Base-by-base conservation (phyloP, 2,888 invertebrate genomes). In the Criorhina ranunculi region DNA sequence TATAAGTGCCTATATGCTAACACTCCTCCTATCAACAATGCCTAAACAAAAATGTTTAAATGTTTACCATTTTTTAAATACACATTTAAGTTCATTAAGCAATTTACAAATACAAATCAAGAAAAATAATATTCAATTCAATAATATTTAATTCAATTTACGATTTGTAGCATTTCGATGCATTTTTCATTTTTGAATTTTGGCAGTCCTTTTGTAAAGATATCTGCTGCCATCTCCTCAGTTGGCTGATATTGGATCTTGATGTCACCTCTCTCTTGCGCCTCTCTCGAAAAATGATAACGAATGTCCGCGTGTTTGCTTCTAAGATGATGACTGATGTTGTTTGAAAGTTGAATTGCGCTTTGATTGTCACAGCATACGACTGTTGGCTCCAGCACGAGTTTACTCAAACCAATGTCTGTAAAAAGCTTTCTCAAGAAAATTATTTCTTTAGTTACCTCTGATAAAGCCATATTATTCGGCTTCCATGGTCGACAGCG, bases 401-500 rank as follows among this genome's bases (percentile, higher is more conserved):
- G 31, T 31, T 31, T 6, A 31, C 31, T 6, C 31, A 31, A 31
- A 31, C 31, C 31, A 31, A 31, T 31, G 31, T 31, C 31, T 31
- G 31, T 5, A 31, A 31, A 31, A 6, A 31, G 31, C 6, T 31
- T 31, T 6, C 31, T 31, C 31, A 31, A 31, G 6, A 31, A 31
- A 5, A 31, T 5, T 5, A 6, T 31, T 31, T 31, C 33, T 67
- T 72, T 78, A 31, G 67, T 46, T 40, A 57, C 59, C n/a, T 79
- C 72, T 11, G 44, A 60, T 1, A 72, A 17, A 2, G 49, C 46
- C 17, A 78, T 51, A 24, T 70, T n/a, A 78, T 57, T 70, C 57
- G 6, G 70, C 70, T 57, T 78, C 64, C 70, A 72, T 78, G 4
- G 70, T 78, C 1, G 78, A 70, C 5, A 70, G 8, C 5, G 70